Evolutionary conservation across 1,140 invertebrate species (phyloP), one percentile per base, ranked within the genome.

Genomic region (Nomia melanderi): DNA sequence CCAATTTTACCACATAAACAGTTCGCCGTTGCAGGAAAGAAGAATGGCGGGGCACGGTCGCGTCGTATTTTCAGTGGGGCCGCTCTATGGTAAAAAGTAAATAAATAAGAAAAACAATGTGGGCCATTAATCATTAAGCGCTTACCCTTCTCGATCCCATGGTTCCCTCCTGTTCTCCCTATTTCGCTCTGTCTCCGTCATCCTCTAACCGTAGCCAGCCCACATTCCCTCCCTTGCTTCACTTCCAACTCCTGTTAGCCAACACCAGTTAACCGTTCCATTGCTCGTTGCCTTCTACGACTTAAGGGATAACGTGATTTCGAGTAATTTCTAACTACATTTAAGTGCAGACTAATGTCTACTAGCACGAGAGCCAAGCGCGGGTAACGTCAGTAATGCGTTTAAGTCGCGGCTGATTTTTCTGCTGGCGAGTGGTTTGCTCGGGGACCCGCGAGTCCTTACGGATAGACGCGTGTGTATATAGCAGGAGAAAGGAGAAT

Each of bases 301-400:
- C 78, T 81, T 73, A 75, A 67, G 64, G 78, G 78, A 83, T 82
- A 83, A 80, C 74, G 78, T 77, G 41, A 77, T 80, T 83, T 70
- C 81, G 27, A 78, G 71, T 71, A 71, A 78, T 75, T 75, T 78
- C 77, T 75, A 78, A 78, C 77, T 75, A 78, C 62, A 75, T 75
- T 75, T 75, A 78, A 75, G 62, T 54, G 54, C 72, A 75, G 77
- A 78, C 77, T 78, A 74, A 78, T 75, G 77, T 67, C 54, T 33
- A 33, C 31, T 29, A 29, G 75, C 64, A 63, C 36, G 36, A 31
- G 31, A n/a, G 36, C 12, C 25, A 64, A 50, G 60, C 77, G 54
- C 54, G 63, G 53, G 71, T 50, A 59, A 67, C 71, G 77, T 66
- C 62, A 78, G 54, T 78, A 78, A 78, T 78, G 77, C 77, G 71